A percentile compares a stretch with the other conserved stretches of the same genome.
phyloP scores from a whole-genome alignment of 2,113 vertebrate genomes.

The Ranitomeya variabilis region DNA sequence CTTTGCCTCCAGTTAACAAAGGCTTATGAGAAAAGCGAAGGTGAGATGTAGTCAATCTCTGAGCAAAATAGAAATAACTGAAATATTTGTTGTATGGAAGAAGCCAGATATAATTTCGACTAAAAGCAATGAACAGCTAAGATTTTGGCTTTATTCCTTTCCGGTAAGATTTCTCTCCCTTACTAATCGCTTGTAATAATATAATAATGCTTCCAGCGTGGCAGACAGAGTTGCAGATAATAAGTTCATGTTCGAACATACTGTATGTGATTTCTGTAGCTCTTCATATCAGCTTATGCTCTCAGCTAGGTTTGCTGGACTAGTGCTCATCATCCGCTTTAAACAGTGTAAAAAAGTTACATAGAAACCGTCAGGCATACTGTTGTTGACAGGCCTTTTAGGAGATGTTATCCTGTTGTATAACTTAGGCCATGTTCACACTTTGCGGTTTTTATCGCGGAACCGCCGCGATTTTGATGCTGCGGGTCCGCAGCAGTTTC shows the following conservation, averaged over 20 bases:
- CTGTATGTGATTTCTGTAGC: too few species aligned
- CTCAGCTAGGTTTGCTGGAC: neutral
- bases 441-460: too few species aligned
- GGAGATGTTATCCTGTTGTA: neutral
- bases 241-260: neutral
- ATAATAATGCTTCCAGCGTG: neutral
- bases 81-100: neutral
- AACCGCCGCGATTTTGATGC: too few species aligned
- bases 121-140: neutral
- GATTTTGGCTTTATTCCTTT: neutral
- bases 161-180: neutral
- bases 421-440: too few species aligned
- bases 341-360: neutral
- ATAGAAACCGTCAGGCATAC: neutral
- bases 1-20: constrained; percentile 46
- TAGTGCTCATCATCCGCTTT: neutral
- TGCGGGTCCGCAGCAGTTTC: too few species aligned
- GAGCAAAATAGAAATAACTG: constrained; percentile 7
- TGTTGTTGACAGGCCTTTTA: neutral
- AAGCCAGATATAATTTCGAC: neutral
- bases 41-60: constrained; percentile 1
- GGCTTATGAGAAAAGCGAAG: constrained; percentile 30
- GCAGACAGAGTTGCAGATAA: neutral
- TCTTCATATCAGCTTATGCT: neutral
- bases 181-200: neutral